Base-by-base conservation (phyloP, 1,140 invertebrate genomes). In the Drosophila insularis region DNA sequence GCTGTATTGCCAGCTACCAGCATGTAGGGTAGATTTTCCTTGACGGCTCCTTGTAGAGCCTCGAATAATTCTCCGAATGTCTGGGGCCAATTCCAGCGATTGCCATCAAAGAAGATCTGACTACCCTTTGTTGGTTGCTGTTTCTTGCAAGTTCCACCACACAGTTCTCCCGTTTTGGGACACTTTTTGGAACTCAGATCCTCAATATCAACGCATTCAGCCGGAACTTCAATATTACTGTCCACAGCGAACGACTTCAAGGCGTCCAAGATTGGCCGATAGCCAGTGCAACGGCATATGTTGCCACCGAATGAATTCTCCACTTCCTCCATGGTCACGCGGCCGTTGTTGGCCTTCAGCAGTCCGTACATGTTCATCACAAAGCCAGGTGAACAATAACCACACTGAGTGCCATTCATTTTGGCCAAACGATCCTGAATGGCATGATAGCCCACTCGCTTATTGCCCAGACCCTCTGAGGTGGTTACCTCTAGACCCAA, bases 261-360 rank as follows among this genome's bases (percentile, higher is more conserved):
- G 21, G 96, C 94, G 73, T 97, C 96, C 35, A 97, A 92, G 81
- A 98, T 98, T 1, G 97, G 95, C 53, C 97, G 93, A 80, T 97
- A 98, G 1, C 97, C 97, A 1, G 97, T 98, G 89, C 97, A 98
- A 62, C 97, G 94, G 71, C 97, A 98, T 32, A 98, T 94, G 84
- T 97, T 97, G 64, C 97, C 94, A 3, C 95, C 96, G 80, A 97
- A 95, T 0, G 95, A 94, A 80, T 96, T 95, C 90, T 97, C 96
- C 6, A 97, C 93, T 81, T 96, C 94, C 31, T 93, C 92, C 94
- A 95, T 95, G 1, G 94, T 95, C n/a, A 95, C 86, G 11, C 93
- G 92, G 7, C 89, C 89, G 31, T 91, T 92, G 56, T 92, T 93
- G 37, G 90, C 86, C 81, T 93, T 87, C 40, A 93, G 75, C 35